These are phyloP conservation scores for Unio pictorum DNA, from an alignment of 2,888 invertebrate species.

Conservation along the genomic window DNA sequence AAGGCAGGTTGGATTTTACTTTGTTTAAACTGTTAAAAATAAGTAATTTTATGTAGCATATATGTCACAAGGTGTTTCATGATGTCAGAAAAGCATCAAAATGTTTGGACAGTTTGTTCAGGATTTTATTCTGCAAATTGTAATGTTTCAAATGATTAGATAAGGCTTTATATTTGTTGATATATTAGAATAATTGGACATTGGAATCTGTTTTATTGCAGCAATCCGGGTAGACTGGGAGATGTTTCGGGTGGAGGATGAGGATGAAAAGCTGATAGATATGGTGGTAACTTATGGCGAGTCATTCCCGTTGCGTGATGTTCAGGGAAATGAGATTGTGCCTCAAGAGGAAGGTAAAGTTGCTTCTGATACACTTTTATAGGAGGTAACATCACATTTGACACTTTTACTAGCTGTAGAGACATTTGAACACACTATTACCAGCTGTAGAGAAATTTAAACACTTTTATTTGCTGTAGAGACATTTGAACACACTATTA, in stretches of 20 bases:
- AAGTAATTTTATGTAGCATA: too few species aligned
- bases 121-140: background rate
- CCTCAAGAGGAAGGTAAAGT: conserved; percentile 43
- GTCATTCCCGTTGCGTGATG: conserved; percentile 61
- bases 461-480: too few species aligned
- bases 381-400: too few species aligned
- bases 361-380: background rate
- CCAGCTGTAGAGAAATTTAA: too few species aligned
- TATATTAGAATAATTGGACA: background rate
- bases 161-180: background rate
- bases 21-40: too few species aligned
- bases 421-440: too few species aligned
- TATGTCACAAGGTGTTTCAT: too few species aligned
- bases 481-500: too few species aligned
- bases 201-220: conserved; percentile 24
- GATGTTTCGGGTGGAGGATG: conserved; percentile 48
- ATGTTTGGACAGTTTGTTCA: background rate
- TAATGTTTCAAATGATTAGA: background rate
- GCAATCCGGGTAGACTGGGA: conserved; percentile 69
- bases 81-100: too few species aligned
- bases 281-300: conserved; percentile 59
- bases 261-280: conserved; percentile 61
- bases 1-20: too few species aligned
- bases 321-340: conserved; percentile 56
- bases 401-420: too few species aligned